Evolutionary conservation across 1,140 invertebrate genomes (phyloP).

Genomic region (Dendroctonus valens): DNA sequence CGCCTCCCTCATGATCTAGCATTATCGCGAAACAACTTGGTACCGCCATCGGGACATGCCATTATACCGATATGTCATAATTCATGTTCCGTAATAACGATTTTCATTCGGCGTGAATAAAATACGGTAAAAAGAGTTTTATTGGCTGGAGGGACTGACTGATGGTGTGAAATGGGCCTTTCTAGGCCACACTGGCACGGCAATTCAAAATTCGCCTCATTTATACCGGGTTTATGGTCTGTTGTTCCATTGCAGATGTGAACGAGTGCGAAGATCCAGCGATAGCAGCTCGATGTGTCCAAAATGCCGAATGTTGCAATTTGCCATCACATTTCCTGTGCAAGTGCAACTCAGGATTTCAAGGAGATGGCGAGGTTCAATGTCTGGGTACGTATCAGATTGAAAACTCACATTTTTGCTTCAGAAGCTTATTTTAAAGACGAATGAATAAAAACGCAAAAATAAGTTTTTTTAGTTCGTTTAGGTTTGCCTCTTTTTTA

Average conservation of each 20-base stretch:
- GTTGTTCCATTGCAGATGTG: conserved; percentile 69
- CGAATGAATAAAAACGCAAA: no score
- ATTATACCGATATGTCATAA: conserved; percentile 11
- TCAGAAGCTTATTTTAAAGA: no score
- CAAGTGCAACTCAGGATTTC: conserved; percentile 87
- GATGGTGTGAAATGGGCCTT: not conserved
- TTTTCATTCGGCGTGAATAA: conserved; percentile 8
- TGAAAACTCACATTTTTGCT: not conserved
- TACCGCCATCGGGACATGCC: conserved; percentile 10
- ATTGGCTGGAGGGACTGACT: not conserved
- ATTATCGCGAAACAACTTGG: conserved; percentile 5
- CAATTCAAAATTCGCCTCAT: no score
- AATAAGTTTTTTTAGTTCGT: no score
- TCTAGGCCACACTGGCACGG: not conserved
- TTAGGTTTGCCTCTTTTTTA: not conserved
- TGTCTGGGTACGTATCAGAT: conserved; percentile 63
- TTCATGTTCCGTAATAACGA: conserved; percentile 22
- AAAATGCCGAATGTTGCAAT: conserved; percentile 93
- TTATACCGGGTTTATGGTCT: not conserved
- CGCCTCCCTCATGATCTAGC: conserved; percentile 13
- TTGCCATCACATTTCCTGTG: conserved; percentile 90
- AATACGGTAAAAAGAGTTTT: conserved; percentile 15
- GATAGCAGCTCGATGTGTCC: conserved; percentile 78
- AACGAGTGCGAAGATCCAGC: conserved; percentile 88
- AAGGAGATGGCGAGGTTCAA: conserved; percentile 82